These are phyloP conservation scores for Caenorhabditis sp. DNA, from an alignment of 2,888 invertebrate species.

Conservation along the genomic window DNA sequence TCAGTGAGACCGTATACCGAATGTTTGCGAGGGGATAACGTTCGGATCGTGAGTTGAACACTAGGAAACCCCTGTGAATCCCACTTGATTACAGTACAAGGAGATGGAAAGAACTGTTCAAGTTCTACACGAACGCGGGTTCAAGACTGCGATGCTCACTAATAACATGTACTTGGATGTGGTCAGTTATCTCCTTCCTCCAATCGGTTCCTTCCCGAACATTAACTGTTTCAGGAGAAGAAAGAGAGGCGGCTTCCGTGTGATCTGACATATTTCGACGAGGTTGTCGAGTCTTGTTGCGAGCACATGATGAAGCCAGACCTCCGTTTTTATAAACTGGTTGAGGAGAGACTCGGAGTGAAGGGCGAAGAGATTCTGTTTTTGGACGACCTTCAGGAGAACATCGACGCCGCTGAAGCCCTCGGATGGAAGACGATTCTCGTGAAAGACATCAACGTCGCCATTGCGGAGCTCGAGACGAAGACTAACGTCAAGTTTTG, in stretches of 20 bases:
- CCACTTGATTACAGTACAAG: conserved; percentile 17
- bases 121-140: conserved; percentile 55
- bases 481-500: conserved; percentile 34
- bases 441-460: conserved; percentile 43
- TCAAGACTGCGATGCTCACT: conserved; percentile 69
- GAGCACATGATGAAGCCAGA: conserved; percentile 68
- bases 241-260: conserved; percentile 53
- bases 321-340: conserved; percentile 60
- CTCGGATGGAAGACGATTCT: conserved; percentile 68
- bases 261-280: conserved; percentile 64
- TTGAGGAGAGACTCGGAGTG: conserved; percentile 49
- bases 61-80: neutral
- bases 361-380: conserved; percentile 65
- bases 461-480: conserved; percentile 24
- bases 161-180: conserved; percentile 69
- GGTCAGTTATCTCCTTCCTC: conserved; percentile 30
- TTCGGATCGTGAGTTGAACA: conserved; percentile 39
- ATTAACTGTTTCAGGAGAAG: conserved; percentile 33
- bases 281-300: conserved; percentile 69
- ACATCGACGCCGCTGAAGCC: conserved; percentile 66
- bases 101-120: conserved; percentile 53
- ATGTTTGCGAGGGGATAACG: conserved; percentile 41
- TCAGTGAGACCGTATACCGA: conserved; percentile 44
- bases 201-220: neutral
- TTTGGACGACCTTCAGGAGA: conserved; percentile 66